Conservation (phyloP, 1,140 invertebrate genomes). For the Nephotettix cincticeps region DNA sequence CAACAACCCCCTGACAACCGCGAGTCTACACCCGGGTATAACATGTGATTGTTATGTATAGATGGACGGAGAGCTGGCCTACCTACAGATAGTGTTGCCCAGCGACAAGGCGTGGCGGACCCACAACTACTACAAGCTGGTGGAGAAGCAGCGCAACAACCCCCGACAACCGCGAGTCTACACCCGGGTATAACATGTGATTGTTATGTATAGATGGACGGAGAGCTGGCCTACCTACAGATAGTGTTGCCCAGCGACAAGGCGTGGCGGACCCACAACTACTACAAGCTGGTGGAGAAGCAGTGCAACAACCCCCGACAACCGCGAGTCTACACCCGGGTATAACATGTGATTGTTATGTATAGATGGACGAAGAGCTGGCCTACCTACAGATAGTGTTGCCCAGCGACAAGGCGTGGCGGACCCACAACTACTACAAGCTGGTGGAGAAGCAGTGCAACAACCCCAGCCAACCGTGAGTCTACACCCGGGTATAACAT, state of each 20-base stretch:
- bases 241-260: slow-evolving; percentile 64
- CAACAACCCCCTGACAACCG: slow-evolving; percentile 35
- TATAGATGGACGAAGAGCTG: slow-evolving; percentile 20
- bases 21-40: too few species aligned
- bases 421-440: slow-evolving; percentile 68
- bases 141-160: slow-evolving; percentile 61
- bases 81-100: slow-evolving; percentile 51
- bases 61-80: slow-evolving; percentile 21
- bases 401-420: slow-evolving; percentile 71
- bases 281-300: slow-evolving; percentile 68
- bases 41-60: too few species aligned
- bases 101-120: slow-evolving; percentile 72
- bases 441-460: slow-evolving; percentile 67
- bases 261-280: slow-evolving; percentile 69
- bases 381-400: slow-evolving; percentile 44
- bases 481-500: too few species aligned
- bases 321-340: too few species aligned
- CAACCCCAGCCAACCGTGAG: slow-evolving; percentile 4
- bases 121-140: slow-evolving; percentile 69
- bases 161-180: too few species aligned
- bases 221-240: slow-evolving; percentile 30
- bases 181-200: too few species aligned
- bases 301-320: slow-evolving; percentile 55
- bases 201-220: too few species aligned
- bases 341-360: too few species aligned